phyloP scores from a whole-genome alignment of 2,888 invertebrate genomes.

The Steinernema hermaphroditum region DNA sequence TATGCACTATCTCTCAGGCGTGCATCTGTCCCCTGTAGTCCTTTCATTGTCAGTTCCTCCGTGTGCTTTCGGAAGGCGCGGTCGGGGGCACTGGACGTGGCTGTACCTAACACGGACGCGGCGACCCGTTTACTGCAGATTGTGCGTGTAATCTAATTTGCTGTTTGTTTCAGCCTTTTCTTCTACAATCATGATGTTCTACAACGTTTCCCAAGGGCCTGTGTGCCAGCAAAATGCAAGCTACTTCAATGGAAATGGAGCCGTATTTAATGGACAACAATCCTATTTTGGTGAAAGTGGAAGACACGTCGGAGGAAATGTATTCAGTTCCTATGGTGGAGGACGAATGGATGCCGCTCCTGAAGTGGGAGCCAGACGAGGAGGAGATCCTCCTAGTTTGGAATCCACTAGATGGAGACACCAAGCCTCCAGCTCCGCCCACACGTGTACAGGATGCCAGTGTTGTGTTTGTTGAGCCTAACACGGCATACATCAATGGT shows the following conservation, averaged over 20 bases:
- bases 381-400: conserved; percentile 16
- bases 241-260: conserved; percentile 6
- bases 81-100: neutral
- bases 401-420: neutral
- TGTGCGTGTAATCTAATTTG: neutral
- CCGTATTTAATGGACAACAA: neutral
- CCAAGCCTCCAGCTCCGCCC: conserved; percentile 11
- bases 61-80: neutral
- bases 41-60: neutral
- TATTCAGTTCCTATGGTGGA: neutral
- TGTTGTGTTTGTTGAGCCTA: conserved; percentile 66
- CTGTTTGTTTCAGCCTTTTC: conserved; percentile 1
- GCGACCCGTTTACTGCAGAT: neutral
- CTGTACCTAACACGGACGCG: neutral
- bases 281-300: conserved; percentile 19
- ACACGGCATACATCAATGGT: conserved; percentile 33
- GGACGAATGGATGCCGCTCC: conserved; percentile 15
- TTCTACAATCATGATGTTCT: conserved; percentile 14
- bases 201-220: conserved; percentile 5
- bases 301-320: conserved; percentile 18
- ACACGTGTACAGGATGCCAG: conserved; percentile 39
- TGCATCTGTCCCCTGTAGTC: neutral
- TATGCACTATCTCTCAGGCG: neutral
- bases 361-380: conserved; percentile 20
- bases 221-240: conserved; percentile 1